Evolutionary conservation across 1,140 invertebrate species (phyloP).

Genomic region (Vollenhovia emeryi): DNA sequence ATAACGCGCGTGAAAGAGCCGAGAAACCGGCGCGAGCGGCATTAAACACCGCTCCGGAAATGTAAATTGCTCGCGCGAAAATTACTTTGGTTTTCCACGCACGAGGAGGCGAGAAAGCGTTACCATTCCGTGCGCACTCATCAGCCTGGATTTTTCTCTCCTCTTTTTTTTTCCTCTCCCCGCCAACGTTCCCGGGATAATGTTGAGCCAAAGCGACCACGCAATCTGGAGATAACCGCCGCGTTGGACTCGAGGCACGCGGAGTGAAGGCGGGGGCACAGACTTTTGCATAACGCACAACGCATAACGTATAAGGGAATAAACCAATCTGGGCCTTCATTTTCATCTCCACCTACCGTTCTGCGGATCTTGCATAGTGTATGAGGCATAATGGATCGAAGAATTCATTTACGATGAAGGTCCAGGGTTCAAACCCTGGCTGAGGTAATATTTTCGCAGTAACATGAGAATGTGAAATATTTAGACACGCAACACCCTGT

Average conservation of each 20-base stretch:
- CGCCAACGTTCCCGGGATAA: not conserved
- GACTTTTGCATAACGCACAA: too few species aligned
- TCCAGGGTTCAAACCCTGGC: too few species aligned
- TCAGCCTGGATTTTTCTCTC: conserved; percentile 22
- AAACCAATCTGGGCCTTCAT: too few species aligned
- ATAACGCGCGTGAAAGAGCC: conserved; percentile 35
- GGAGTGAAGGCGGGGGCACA: too few species aligned
- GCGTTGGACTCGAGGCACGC: not conserved
- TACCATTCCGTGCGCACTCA: conserved; percentile 10
- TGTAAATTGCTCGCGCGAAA: conserved; percentile 48
- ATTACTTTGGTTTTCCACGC: conserved; percentile 53
- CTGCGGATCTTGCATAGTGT: too few species aligned
- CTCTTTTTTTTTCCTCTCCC: not conserved
- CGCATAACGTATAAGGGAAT: too few species aligned
- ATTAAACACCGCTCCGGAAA: conserved; percentile 40
- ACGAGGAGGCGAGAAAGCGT: conserved; percentile 53
- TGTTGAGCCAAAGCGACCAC: not conserved
- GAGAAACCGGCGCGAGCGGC: conserved; percentile 9
- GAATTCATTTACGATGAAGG: too few species aligned
- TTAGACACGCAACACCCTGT: too few species aligned
- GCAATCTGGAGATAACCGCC: not conserved
- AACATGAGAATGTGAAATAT: too few species aligned
- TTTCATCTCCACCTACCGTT: too few species aligned
- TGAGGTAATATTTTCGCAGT: too few species aligned
- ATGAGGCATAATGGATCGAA: too few species aligned